Percentiles rank a stretch among this genome's conserved stretches.
Conservation (phyloP, 2,797 vertebrate species). For the Centroberyx gerrardi region DNA sequence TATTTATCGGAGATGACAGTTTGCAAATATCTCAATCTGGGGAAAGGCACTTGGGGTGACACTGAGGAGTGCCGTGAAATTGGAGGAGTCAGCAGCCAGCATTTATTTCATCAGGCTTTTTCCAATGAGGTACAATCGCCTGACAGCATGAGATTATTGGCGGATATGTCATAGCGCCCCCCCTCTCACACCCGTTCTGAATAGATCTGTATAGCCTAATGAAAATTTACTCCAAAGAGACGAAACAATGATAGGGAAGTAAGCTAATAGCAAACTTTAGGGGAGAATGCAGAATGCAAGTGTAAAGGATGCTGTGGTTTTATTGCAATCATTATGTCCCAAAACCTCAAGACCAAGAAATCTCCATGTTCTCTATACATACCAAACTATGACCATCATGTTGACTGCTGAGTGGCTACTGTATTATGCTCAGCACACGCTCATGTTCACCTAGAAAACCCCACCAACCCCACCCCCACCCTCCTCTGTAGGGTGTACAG, state of each 20-base stretch:
- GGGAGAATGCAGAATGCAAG: background rate
- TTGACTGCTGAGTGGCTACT: conserved; percentile 18
- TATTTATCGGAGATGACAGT: conserved; percentile 99
- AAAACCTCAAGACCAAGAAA: background rate
- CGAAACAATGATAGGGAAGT: conserved; percentile 36
- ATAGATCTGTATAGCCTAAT: conserved; percentile 83
- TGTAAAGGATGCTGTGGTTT: background rate
- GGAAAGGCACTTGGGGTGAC: conserved; percentile 91
- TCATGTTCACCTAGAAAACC: background rate
- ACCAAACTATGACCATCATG: background rate
- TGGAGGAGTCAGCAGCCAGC: conserved; percentile 96
- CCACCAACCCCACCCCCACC: background rate
- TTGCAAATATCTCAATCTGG: conserved; percentile 99
- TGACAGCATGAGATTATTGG: conserved; percentile 89
- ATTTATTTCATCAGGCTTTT: conserved; percentile 95
- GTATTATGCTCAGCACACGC: background rate
- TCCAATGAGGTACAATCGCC: conserved; percentile 88
- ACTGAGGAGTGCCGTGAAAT: conserved; percentile 91
- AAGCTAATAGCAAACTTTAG: conserved; percentile 12
- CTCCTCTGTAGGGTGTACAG: conserved; percentile 34
- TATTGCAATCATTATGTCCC: background rate
- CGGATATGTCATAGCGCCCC: conserved; percentile 72
- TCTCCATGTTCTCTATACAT: background rate
- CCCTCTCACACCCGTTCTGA: conserved; percentile 71
- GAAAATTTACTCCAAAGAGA: conserved; percentile 81